Base-by-base conservation (phyloP, 2,113 vertebrate genomes). In the Tretioscincus oriximinensis region DNA sequence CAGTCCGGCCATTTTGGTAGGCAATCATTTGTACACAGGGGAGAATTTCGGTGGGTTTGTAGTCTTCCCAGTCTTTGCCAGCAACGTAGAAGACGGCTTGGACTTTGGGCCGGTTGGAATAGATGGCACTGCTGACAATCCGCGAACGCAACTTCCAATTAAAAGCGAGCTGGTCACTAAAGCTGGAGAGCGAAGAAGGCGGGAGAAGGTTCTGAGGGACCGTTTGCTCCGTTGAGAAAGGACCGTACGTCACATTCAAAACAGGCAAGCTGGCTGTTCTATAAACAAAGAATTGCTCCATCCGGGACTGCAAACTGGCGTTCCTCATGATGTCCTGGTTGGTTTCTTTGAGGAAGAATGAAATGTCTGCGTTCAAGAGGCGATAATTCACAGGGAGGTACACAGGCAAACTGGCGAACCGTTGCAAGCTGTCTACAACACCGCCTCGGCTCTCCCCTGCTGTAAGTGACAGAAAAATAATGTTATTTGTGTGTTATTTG, bases 311-410 rank as follows among this genome's bases (percentile, higher is more conserved):
- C 87, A 99, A 93, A 90, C 97, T 99, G 90, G 97, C 94, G 28
- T 99, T 99, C 70, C 97, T 95, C 93, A 96, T 97, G 66, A 97
- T 95, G 83, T 99, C 97, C 94, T 98, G 98, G 90, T 96, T 95
- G 90, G 96, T 95, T 87, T 99, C 98, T 63, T 97, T 97, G 45
- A 99, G 95, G 89, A 99, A 98, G 94, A 98, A 99, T 86, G 94
- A 94, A 21, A 95, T 87, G 47, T 97, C 97, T 0, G 96, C 94
- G 0, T 95, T 94, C 18, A 88, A 93, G 45, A 99, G 71, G 63
- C 93, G 96, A 82, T 96, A 94, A 81, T 93, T 95, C 0, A 95
- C 93, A 0, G 98, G 98, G 51, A 99, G 96, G 79, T 97, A 98
- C 0, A 96, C 95, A 0, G 97, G 97, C 11, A 98, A 95, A 24